Base-by-base conservation (phyloP, 2,113 vertebrate species). In the Platycercus adscitus region DNA sequence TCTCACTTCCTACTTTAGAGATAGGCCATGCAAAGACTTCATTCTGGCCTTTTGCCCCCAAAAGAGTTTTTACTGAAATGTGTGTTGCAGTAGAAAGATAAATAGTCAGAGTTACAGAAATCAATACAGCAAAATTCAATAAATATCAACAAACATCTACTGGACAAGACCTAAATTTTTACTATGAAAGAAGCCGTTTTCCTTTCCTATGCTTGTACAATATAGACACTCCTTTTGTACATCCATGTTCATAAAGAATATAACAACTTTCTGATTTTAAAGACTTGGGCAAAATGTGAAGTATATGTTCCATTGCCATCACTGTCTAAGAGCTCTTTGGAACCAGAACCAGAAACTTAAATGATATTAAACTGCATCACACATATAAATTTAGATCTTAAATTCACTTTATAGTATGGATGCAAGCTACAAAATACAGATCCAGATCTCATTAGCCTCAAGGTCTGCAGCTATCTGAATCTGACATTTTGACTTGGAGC, bases 21-120 rank as follows among this genome's bases (percentile, higher is more conserved):
- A 97, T 98, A 98, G 98, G 94, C 68, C 96, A 93, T 95, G 95
- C 95, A 97, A 97, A 97, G 97, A 72, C 94, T 96, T 95, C 92
- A 71, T 73, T 91, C 81, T 95, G 97, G 93, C 94, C 97, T 97
- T 97, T 97, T 93, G 94, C 96, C 96, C 69, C 18, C 83, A 93
- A 91, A 98, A 96, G 64, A 97, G 95, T 96, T 97, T 97, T 92
- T 83, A 86, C 94, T 92, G 95, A 97, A 97, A 97, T 93, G 81
- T 89, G 86, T 41, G 95, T 98, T 97, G 93, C 86, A 96, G 92
- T 68, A 64, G 87, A 80, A 92, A 97, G 97, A 97, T 98, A 97
- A 97, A 97, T 94, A 95, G 93, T 79, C 77, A 96, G 89, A 97
- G 88, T 95, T 89, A 91, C 78, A 96, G 92, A 96, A 98, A 97